These are phyloP conservation scores for Prostheceraeus crozeri DNA, from an alignment of 2,888 invertebrate genomes.

Conservation along the genomic window DNA sequence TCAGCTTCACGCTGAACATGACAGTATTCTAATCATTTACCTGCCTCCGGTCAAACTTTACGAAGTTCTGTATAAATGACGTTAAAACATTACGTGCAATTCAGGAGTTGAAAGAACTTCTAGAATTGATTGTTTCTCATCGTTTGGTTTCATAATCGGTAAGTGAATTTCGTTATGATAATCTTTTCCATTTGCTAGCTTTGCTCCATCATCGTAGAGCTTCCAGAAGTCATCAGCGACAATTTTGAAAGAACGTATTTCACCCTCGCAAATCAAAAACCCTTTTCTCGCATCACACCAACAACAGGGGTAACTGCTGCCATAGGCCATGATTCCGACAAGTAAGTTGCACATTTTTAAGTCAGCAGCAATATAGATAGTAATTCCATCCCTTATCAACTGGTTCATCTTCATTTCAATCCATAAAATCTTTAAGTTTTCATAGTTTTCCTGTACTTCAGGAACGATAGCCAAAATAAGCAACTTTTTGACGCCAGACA, in stretches of 20 bases:
- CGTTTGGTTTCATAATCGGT: too few species aligned
- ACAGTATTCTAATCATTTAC: too few species aligned
- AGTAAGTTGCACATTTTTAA: not conserved
- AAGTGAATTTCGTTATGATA: too few species aligned
- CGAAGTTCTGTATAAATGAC: too few species aligned
- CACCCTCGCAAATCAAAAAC: not conserved
- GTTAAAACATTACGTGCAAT: too few species aligned
- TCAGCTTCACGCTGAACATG: too few species aligned
- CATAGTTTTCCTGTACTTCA: conserved; percentile 8
- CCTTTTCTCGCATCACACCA: conserved; percentile 16
- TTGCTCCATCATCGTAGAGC: conserved; percentile 4
- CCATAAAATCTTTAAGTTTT: conserved; percentile 1
- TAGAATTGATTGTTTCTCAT: too few species aligned
- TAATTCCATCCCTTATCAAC: too few species aligned
- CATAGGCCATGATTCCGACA: conserved; percentile 14
- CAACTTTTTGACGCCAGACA: not conserved
- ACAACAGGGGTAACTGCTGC: not conserved
- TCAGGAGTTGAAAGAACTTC: too few species aligned
- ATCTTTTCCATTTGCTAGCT: too few species aligned
- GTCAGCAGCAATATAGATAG: conserved; percentile 5
- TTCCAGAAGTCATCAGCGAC: not conserved
- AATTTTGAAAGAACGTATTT: not conserved
- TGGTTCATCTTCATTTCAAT: not conserved
- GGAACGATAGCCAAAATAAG: conserved; percentile 10
- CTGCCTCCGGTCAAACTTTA: too few species aligned